Base-by-base conservation (phyloP, 2,888 invertebrate genomes). In the Seladonia tumulorum region DNA sequence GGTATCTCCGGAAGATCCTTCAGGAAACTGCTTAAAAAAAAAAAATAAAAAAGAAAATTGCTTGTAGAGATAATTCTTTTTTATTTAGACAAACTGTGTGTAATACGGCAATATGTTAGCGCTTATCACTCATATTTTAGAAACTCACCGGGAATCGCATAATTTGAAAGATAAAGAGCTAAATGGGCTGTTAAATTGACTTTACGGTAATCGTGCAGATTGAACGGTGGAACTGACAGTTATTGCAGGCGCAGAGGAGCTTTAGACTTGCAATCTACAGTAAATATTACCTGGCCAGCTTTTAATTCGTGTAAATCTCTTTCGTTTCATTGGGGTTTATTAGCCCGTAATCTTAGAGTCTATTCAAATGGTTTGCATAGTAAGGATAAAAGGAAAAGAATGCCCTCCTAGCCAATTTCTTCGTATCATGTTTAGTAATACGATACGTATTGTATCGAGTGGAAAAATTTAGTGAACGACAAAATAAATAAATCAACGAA, bases 251-350 rank as follows among this genome's bases (percentile, higher is more conserved):
- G 57, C 57, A 1, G 57, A 57, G 57, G 12, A 4, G n/a, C 12
- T n/a, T 57, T n/a, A 57, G n/a, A 57, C 57, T n/a, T n/a, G 57
- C n/a, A 57, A n/a, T 57, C 57, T n/a, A 10, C 2, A 22, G 53
- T 7, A 53, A 22, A n/a, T 53, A 53, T 53, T 22, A 53, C n/a
- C 22, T 53, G 8, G 10, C 2, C 53, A n/a, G 53, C 1, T 53
- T 10, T 57, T 10, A n/a, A 4, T 57, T 57, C 57, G 12, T n/a
- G 3, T 4, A 57, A 57, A 57, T 57, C 57, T n/a, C 22, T 57
- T 57, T 57, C 57, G 57, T n/a, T 57, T n/a, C 57, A 57, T 57
- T n/a, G n/a, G 10, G n/a, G 57, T 57, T 57, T n/a, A 57, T 57
- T n/a, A 57, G n/a, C n/a, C 57, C n/a, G n/a, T 57, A 57, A n/a